Percentiles rank a stretch among this genome's conserved stretches.
Conservation (phyloP, 2,888 invertebrate species). For the Acleris laterana region DNA sequence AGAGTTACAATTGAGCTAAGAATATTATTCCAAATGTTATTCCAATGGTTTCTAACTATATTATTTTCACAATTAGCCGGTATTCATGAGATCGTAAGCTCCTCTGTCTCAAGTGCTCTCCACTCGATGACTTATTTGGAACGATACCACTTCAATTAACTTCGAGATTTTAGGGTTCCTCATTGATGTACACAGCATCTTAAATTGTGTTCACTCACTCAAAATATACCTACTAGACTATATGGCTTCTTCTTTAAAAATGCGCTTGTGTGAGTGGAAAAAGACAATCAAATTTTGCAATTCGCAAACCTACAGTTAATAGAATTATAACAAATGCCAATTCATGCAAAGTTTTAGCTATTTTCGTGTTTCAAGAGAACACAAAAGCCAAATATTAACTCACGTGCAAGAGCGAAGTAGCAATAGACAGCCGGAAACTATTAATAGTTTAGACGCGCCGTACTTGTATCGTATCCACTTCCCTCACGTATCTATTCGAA, state of each 20-base stretch:
- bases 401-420: no score
- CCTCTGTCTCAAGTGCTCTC: constrained; percentile 25
- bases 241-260: no score
- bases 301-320: no score
- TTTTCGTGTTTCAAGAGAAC: no score
- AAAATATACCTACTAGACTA: no score
- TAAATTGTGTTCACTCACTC: not conserved
- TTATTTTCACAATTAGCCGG: constrained; percentile 30
- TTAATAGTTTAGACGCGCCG: no score
- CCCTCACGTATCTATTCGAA: constrained; percentile 9
- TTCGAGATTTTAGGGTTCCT: constrained; percentile 5
- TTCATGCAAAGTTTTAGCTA: no score
- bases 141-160: constrained; percentile 30
- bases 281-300: no score
- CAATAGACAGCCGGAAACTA: no score
- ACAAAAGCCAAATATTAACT: no score
- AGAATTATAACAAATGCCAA: no score
- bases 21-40: not conserved
- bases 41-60: not conserved
- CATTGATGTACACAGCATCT: not conserved
- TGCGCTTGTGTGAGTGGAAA: no score
- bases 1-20: not conserved
- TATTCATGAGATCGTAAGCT: constrained; percentile 13
- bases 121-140: constrained; percentile 23
- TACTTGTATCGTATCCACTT: constrained; percentile 9